phyloP scores from a whole-genome alignment of 2,888 invertebrate genomes.

The Matsumyia berberina region DNA sequence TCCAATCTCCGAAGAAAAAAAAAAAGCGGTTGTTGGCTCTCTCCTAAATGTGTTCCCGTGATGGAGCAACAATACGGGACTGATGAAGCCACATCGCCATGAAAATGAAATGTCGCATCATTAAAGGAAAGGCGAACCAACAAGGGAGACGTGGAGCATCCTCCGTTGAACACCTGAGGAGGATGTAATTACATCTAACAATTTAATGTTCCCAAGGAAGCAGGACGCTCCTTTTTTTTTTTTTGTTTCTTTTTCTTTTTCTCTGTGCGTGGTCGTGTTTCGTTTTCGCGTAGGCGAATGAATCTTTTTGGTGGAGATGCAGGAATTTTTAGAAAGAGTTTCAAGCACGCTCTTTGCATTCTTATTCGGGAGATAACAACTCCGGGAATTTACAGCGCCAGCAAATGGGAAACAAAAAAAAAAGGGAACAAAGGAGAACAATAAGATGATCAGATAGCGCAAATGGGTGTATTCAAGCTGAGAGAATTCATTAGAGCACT shows the following conservation, averaged over 20 bases:
- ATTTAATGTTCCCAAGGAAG: constrained; percentile 17
- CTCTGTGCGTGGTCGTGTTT: not conserved
- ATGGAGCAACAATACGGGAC: constrained; percentile 56
- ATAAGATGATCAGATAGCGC: constrained; percentile 63
- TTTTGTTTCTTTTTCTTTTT: constrained; percentile 2
- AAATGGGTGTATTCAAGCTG: constrained; percentile 37
- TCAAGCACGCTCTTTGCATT: constrained; percentile 15
- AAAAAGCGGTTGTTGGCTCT: not conserved
- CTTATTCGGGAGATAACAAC: constrained; percentile 45
- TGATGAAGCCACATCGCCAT: constrained; percentile 54
- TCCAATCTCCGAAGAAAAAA: constrained; percentile 21
- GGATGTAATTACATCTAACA: constrained; percentile 63
- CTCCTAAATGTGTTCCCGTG: constrained; percentile 13
- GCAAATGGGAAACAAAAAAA: not conserved
- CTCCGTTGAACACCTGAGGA: constrained; percentile 50
- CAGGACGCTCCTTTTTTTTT: not conserved
- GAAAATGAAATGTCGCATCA: constrained; percentile 67
- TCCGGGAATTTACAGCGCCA: constrained; percentile 35
- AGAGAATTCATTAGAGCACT: constrained; percentile 63
- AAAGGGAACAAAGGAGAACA: constrained; percentile 29
- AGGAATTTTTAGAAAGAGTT: constrained; percentile 31
- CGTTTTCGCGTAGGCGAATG: constrained; percentile 29
- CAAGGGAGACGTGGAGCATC: constrained; percentile 21
- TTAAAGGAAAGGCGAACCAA: constrained; percentile 33
- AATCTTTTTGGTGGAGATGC: constrained; percentile 43